Evolutionary conservation across 1,140 invertebrate species (phyloP).

Genomic region (Nasonia vitripennis): DNA sequence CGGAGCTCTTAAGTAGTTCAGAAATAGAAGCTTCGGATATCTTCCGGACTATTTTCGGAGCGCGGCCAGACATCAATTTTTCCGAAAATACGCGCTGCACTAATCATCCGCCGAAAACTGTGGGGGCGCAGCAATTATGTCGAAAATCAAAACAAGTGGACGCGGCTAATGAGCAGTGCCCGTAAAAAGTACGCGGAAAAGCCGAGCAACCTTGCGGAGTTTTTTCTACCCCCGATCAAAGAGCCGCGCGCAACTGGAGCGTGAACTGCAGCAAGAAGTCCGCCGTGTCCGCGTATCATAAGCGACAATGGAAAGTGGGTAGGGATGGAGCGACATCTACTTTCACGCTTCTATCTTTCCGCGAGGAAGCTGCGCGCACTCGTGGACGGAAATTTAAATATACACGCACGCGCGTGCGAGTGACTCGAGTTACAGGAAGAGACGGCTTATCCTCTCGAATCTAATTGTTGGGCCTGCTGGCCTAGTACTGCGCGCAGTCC

Average conservation of each 20-base stretch:
- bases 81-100: background rate
- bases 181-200: too few species aligned
- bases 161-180: too few species aligned
- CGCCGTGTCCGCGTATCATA: background rate
- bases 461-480: conserved; percentile 66
- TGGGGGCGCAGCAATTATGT: too few species aligned
- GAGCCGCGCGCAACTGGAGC: background rate
- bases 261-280: background rate
- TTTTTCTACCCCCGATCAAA: background rate
- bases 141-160: too few species aligned
- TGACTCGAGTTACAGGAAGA: conserved; percentile 13
- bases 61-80: background rate
- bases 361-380: background rate
- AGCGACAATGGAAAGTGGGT: background rate
- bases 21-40: background rate
- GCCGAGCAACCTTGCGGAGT: background rate
- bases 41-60: background rate
- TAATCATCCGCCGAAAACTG: too few species aligned
- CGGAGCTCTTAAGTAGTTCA: background rate
- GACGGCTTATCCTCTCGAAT: conserved; percentile 56
- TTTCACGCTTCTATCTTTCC: too few species aligned
- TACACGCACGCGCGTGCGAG: background rate
- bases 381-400: background rate
- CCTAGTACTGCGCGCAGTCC: conserved; percentile 50
- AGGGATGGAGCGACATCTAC: background rate